Evolutionary conservation across 2,113 vertebrate species (phyloP), one percentile per base, ranked within the genome.

Genomic region (Uria lomvia): DNA sequence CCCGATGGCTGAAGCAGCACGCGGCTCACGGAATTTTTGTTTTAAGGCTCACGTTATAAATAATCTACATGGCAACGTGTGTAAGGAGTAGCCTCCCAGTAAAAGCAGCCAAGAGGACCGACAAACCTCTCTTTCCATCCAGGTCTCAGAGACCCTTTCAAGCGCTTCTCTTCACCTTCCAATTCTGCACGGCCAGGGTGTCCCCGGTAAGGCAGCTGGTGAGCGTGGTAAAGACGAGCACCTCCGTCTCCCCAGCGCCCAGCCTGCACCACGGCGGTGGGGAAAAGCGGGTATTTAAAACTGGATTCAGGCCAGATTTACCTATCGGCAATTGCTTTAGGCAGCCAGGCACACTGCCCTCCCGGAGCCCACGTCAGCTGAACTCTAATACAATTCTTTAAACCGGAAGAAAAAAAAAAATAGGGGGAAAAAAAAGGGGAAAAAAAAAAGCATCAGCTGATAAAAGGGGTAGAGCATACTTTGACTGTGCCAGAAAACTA

Each of bases 121-220:
- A 50, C 26, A 22, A 16, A 53, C 34, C 72, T 30, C 26, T 16
- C 38, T 18, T 27, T 36, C 36, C 30, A 63, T 12, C 34, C 32
- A 1, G 1, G n/a, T 32, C 11, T 15, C 42, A 6, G 2, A 3
- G 0, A 10, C 3, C 0, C 30, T 32, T 42, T 5, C 3, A 12
- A 17, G 45, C 18, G 29, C 38, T 16, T 62, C 40, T 0, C 1
- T 5, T 36, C 70, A 3, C 55, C 68, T 12, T 5, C 6, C 32
- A 6, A 1, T 6, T 6, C 32, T 8, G 23, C 42, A 11, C 3
- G 9, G 63, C 83, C 5, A 2, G 18, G 18, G 0, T 12, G 15
- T 19, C 29, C 1, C 30, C 1, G 11, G 8, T 2, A 6, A 20
- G 43, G 8, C 6, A 17, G 17, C 3, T 0, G 14, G 12, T 6